Base-by-base conservation (phyloP, 2,888 invertebrate species). In the Tetragonula carbonaria region DNA sequence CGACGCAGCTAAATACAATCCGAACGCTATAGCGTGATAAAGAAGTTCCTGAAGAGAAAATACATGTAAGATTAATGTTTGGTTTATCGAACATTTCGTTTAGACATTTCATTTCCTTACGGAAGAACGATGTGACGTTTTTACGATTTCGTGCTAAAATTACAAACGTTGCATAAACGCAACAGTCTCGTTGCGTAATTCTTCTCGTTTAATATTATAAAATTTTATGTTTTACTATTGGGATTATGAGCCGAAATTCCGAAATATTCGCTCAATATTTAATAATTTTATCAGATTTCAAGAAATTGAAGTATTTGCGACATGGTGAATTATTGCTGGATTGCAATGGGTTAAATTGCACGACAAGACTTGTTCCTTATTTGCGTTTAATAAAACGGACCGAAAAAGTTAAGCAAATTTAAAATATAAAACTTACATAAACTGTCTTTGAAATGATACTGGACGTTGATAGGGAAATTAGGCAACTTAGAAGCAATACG, bases 391-490 rank as follows among this genome's bases (percentile, higher is more conserved):
- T 45, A 45, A 45, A 45, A 8, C 8, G 11, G 8, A 45, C 45
- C 1, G 0, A 11, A 45, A 45, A 45, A 45, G 13, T 8, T 4
- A 28, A 28, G 18, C 8, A 62, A 23, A 18, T 18, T 28, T 2
- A 21, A 4, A 59, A 13, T 23, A 2, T 5, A 2, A 75, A 93
- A 97, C 97, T 97, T 95, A 97, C 97, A 91, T 96, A 97, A 87
- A 97, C 95, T 2, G 97, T 98, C 95, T 98, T 98, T 1, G 97
- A 96, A 91, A 98, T 96, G 89, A 98, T 97, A 55, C 97, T 96
- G n/a, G 97, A 97, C 0, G 98, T 97, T 23, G 97, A 96, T 72
- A 98, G 95, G 2, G 98, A 98, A 53, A 97, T 95, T n/a, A 98
- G 91, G 90, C 97, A 98, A 0, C 98, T 96, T 6, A 97, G 92